Percentiles rank a stretch among this genome's conserved stretches.
Evolutionary conservation across 2,797 vertebrate species (phyloP).

Genomic region (Brotula barbata): DNA sequence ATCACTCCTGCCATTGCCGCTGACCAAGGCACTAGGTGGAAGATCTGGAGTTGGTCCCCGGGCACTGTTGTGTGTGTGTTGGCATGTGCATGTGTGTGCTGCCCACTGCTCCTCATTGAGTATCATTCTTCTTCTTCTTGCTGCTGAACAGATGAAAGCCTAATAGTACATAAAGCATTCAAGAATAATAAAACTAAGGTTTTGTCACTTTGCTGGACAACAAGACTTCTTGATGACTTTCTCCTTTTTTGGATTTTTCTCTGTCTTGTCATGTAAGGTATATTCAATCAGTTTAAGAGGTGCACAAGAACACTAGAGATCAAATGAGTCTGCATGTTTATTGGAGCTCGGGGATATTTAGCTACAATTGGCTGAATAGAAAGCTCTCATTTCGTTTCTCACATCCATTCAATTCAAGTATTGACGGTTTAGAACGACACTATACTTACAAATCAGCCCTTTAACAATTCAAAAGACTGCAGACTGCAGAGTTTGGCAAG

Average conservation of each 20-base stretch:
- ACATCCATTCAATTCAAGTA: constrained; percentile 28
- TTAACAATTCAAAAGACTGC: constrained; percentile 10
- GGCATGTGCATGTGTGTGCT: too few species aligned
- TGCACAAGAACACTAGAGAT: constrained; percentile 51
- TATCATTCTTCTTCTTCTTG: too few species aligned
- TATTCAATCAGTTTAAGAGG: constrained; percentile 44
- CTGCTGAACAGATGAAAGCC: constrained; percentile 36
- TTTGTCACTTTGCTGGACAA: not conserved
- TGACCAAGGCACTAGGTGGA: too few species aligned
- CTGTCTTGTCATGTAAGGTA: constrained; percentile 44
- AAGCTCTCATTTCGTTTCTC: constrained; percentile 37
- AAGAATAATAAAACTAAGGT: constrained; percentile 19
- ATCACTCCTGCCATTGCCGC: too few species aligned
- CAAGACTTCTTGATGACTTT: constrained; percentile 3
- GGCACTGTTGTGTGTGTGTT: too few species aligned
- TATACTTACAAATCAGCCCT: constrained; percentile 11
- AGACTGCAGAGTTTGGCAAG: not conserved
- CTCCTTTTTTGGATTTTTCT: constrained; percentile 8
- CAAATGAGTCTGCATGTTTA: constrained; percentile 48
- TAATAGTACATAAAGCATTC: constrained; percentile 6
- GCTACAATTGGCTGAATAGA: constrained; percentile 57
- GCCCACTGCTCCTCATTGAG: too few species aligned
- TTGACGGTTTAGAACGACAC: constrained; percentile 39
- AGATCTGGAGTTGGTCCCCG: too few species aligned
- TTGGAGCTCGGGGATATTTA: constrained; percentile 61